These are phyloP conservation scores for Chironomus tepperi DNA, from an alignment of 1,140 invertebrate species.

Conservation along the genomic window DNA sequence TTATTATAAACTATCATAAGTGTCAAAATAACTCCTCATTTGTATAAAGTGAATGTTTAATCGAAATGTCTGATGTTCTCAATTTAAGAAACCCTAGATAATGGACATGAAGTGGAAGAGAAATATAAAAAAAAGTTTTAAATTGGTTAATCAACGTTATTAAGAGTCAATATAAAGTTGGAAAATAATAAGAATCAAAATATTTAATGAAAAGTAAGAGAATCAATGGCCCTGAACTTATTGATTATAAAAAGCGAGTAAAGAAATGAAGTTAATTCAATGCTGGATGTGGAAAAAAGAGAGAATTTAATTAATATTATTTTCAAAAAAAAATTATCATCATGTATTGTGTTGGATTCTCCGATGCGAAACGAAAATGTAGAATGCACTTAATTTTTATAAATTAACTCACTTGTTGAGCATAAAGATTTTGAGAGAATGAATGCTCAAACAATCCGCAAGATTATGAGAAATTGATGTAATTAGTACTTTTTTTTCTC, in stretches of 20 bases:
- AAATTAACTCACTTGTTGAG: neutral
- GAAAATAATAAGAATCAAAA: neutral
- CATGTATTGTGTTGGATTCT: too few species aligned
- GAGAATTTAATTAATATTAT: neutral
- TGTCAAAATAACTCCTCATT: too few species aligned
- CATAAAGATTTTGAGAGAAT: too few species aligned
- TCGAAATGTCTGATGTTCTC: too few species aligned
- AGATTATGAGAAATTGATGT: slow-evolving; percentile 7
- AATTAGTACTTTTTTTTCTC: neutral
- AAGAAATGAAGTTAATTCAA: neutral
- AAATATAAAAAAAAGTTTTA: neutral
- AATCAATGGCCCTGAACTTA: slow-evolving; percentile 7
- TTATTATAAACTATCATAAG: too few species aligned
- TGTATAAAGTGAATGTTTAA: too few species aligned
- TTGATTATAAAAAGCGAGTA: neutral
- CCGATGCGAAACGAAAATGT: neutral
- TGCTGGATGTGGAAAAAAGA: neutral
- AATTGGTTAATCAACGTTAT: slow-evolving; percentile 9
- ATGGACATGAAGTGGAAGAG: neutral
- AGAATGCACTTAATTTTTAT: slow-evolving; percentile 7
- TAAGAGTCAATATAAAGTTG: neutral
- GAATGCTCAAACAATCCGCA: neutral
- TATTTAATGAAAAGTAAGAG: neutral
- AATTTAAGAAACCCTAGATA: neutral
- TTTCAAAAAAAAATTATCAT: too few species aligned